phyloP scores from a whole-genome alignment of 2,888 invertebrate species.

The Limnephilus auricula region DNA sequence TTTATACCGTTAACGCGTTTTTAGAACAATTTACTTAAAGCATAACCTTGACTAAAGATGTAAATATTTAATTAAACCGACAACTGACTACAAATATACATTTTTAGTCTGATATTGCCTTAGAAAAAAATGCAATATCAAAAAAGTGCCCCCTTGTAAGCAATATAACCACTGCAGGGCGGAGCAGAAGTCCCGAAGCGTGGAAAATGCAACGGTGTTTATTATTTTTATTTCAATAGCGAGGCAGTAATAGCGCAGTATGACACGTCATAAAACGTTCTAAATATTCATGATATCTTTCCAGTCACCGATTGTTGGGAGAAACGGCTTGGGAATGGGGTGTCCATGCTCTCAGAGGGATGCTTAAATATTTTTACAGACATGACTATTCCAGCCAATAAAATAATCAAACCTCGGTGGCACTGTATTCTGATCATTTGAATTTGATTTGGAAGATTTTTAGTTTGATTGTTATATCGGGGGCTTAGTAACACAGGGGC shows the following conservation, averaged over 20 bases:
- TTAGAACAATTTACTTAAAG: background rate
- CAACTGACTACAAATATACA: constrained; percentile 17
- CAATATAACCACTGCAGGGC: background rate
- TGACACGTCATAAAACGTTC: constrained; percentile 61
- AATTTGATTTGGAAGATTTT: too few species aligned
- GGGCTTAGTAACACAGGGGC: too few species aligned
- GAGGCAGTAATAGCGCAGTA: constrained; percentile 55
- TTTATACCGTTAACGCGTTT: background rate
- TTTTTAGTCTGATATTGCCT: constrained; percentile 15
- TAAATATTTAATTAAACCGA: background rate
- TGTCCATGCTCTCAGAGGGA: constrained; percentile 26
- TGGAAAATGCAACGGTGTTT: constrained; percentile 54
- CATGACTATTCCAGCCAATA: background rate
- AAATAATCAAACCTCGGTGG: background rate
- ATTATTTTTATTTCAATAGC: constrained; percentile 58
- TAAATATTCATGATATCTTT: constrained; percentile 64
- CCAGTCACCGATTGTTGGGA: constrained; percentile 35
- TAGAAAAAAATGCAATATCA: constrained; percentile 18
- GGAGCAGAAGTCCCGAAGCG: background rate
- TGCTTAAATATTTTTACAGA: background rate
- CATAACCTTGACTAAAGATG: background rate
- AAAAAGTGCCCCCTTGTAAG: constrained; percentile 35
- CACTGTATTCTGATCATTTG: background rate
- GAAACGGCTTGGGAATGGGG: constrained; percentile 35
- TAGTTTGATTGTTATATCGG: too few species aligned